These are phyloP conservation scores for Mus musculus DNA, from an alignment of 2,113 vertebrate genomes.

Conservation along the genomic window GRCm39 chr10:45940501-45941000, in stretches of 20 bases:
- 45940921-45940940: not conserved
- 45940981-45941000: not conserved
- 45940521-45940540: not conserved
- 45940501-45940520: not conserved
- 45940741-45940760: not conserved
- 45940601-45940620: not conserved
- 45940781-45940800: not conserved
- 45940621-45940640: not conserved
- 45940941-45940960: not conserved
- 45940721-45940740: not conserved
- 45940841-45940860: not conserved
- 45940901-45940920: not conserved
- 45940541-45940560: no score
- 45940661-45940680: no score
- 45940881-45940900: not conserved
- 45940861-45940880: not conserved
- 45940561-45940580: not conserved
- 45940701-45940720: not conserved
- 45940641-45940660: not conserved
- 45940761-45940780: not conserved
- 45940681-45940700: not conserved
- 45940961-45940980: conserved; percentile 25
- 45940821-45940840: not conserved
- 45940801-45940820: not conserved
- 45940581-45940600: not conserved